Evolutionary conservation across 1,140 invertebrate species (phyloP).

Genomic region (Magallana angulata): DNA sequence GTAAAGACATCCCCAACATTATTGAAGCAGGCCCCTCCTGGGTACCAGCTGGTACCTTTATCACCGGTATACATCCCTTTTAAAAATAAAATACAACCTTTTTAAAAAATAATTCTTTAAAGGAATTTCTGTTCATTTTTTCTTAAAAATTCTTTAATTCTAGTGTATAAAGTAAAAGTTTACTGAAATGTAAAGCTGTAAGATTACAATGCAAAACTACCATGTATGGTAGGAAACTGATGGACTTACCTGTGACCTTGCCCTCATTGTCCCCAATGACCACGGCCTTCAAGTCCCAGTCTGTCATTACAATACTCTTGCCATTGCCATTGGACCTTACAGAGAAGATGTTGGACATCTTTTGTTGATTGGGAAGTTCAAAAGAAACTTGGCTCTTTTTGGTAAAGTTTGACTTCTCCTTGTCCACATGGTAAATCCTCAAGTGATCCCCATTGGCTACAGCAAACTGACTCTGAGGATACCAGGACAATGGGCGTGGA

Average conservation of each 20-base stretch:
- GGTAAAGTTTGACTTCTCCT: slow-evolving; percentile 32
- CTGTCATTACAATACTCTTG: slow-evolving; percentile 25
- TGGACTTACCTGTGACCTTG: slow-evolving; percentile 26
- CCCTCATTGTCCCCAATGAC: slow-evolving; percentile 21
- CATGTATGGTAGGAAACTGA: background rate
- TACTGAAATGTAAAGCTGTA: no score
- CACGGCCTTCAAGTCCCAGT: slow-evolving; percentile 32
- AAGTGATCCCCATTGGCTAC: slow-evolving; percentile 37
- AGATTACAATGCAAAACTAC: no score
- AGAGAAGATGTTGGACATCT: background rate
- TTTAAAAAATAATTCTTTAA: no score
- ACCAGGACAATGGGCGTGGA: slow-evolving; percentile 38
- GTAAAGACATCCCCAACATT: slow-evolving; percentile 42
- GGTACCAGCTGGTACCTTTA: background rate
- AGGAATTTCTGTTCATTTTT: no score
- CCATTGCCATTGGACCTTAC: background rate
- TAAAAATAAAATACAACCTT: background rate
- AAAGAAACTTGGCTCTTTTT: background rate
- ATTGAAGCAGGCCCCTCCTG: slow-evolving; percentile 41
- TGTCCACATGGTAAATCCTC: slow-evolving; percentile 40
- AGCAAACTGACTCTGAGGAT: background rate
- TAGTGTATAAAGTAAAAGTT: no score
- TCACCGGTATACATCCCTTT: background rate
- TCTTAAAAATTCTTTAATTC: no score
- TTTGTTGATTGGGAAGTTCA: background rate